Conservation (phyloP, 2,888 invertebrate genomes). For the Eilema sororculum region DNA sequence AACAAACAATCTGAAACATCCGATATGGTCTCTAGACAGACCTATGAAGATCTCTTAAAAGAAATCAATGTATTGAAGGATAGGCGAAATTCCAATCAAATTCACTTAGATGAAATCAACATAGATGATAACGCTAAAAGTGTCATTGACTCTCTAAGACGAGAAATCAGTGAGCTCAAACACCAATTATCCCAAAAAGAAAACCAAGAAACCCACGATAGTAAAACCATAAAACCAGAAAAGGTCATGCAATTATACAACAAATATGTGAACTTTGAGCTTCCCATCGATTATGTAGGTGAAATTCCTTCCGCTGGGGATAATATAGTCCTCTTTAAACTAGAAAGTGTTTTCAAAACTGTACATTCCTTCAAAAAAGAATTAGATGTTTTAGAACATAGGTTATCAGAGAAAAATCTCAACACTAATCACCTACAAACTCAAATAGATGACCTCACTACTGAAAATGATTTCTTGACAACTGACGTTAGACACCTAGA, state of each 20-base stretch:
- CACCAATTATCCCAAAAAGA: conserved; percentile 73
- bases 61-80: conserved; percentile 72
- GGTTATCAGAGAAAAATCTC: conserved; percentile 85
- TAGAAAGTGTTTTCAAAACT: conserved; percentile 86
- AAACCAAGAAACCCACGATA: conserved; percentile 56
- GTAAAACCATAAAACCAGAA: conserved; percentile 71
- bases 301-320: conserved; percentile 78
- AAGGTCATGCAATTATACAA: conserved; percentile 79
- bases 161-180: conserved; percentile 78
- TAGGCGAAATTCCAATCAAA: conserved; percentile 65
- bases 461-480: conserved; percentile 82
- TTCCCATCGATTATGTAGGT: conserved; percentile 80
- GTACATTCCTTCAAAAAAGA: conserved; percentile 87
- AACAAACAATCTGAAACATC: conserved; percentile 66
- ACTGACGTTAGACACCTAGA: conserved; percentile 85
- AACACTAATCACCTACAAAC: conserved; percentile 83
- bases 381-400: conserved; percentile 86
- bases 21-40: conserved; percentile 71
- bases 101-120: conserved; percentile 78
- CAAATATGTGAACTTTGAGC: conserved; percentile 81
- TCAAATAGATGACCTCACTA: conserved; percentile 86
- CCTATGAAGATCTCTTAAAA: conserved; percentile 72
- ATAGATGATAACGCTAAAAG: conserved; percentile 84
- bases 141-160: conserved; percentile 82
- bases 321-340: conserved; percentile 75